These are phyloP conservation scores for Melospiza georgiana DNA, from an alignment of 2,113 vertebrate species.

Conservation along the genomic window DNA sequence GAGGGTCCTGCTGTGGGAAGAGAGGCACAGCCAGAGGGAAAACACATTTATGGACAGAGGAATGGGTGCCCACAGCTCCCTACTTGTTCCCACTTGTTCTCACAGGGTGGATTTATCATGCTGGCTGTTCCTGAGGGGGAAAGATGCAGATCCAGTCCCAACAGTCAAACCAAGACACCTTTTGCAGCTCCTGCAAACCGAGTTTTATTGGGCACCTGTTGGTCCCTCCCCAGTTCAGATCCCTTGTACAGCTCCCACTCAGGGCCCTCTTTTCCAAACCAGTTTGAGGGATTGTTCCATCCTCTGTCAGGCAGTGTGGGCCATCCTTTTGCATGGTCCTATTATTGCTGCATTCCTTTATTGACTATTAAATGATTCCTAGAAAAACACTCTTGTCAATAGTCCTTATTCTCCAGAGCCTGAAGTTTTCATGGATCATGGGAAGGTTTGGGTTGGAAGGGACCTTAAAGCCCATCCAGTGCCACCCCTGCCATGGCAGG, in stretches of 20 bases:
- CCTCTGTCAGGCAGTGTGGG: neutral
- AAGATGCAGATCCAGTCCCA: neutral
- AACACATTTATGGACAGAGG: neutral
- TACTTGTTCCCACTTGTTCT: neutral
- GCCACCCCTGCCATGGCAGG: neutral
- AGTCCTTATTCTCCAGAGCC: neutral
- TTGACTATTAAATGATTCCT: neutral
- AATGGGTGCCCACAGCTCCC: neutral
- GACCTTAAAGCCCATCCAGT: accelerated
- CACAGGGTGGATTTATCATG: accelerated
- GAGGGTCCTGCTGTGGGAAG: neutral
- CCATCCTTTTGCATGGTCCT: accelerated
- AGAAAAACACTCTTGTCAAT: neutral
- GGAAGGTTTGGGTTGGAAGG: neutral
- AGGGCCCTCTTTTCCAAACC: neutral
- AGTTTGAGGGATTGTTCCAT: neutral
- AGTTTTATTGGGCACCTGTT: neutral
- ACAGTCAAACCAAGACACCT: neutral
- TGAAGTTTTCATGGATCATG: neutral
- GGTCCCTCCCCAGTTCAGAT: neutral
- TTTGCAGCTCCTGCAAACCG: neutral
- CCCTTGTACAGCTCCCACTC: neutral
- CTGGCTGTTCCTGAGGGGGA: neutral
- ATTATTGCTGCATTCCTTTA: neutral
- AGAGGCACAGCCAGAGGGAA: neutral